These are phyloP conservation scores for Bambusicola thoracicus DNA, from an alignment of 2,113 vertebrate genomes.

Conservation along the genomic window DNA sequence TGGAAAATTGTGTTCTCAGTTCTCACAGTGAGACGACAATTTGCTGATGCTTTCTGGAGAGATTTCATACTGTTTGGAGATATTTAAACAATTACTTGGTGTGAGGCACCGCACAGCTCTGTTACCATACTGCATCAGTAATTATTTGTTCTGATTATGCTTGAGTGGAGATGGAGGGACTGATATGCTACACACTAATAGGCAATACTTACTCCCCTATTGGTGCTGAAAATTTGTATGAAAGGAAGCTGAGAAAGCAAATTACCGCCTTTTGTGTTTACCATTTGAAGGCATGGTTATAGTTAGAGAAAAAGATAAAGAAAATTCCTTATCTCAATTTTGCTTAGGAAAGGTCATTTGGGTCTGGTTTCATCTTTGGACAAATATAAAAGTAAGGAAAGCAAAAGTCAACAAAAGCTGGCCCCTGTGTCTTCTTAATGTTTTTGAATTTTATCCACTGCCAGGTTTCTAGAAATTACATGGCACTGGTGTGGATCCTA, in stretches of 20 bases:
- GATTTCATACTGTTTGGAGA: constrained; percentile 15
- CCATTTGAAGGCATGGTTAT: background rate
- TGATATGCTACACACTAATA: background rate
- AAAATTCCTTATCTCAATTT: background rate
- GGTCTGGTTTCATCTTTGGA: background rate
- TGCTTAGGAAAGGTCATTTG: background rate
- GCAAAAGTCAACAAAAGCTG: background rate
- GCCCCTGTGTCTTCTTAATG: background rate
- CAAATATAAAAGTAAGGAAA: background rate
- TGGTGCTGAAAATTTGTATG: background rate
- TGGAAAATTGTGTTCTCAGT: constrained; percentile 1
- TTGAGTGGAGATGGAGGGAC: background rate
- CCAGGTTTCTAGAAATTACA: background rate
- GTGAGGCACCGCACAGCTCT: background rate
- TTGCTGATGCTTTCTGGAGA: constrained; percentile 12
- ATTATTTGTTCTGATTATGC: constrained; percentile 33
- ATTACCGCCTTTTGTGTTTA: background rate
- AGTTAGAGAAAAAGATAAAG: background rate
- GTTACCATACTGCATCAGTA: background rate
- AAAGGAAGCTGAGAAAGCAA: background rate
- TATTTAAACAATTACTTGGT: constrained; percentile 30
- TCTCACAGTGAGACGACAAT: constrained; percentile 31
- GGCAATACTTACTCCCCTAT: background rate
- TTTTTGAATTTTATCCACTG: background rate
- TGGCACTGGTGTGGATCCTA: background rate